Conservation (phyloP, 1,140 invertebrate species). For the Halesus radiatus region DNA sequence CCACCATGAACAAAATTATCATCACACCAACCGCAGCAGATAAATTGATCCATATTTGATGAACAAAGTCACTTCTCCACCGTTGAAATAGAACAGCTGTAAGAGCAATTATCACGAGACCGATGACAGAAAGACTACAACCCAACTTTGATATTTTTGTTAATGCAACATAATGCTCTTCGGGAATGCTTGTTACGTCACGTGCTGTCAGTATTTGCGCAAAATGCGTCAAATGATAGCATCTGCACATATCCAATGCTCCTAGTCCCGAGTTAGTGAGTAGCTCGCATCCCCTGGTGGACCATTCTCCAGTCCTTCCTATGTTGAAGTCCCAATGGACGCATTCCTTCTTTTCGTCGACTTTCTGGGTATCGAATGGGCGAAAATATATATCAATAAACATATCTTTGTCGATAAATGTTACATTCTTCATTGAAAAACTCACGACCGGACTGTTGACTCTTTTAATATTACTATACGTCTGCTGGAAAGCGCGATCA, state of each 20-base stretch:
- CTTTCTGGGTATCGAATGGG: conserved; percentile 57
- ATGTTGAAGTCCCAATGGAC: conserved; percentile 67
- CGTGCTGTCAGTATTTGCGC: conserved; percentile 64
- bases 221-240: conserved; percentile 69
- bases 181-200: conserved; percentile 58
- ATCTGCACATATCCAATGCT: conserved; percentile 65
- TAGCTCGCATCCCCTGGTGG: conserved; percentile 63
- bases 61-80: too few relatives aligned
- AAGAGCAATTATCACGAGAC: conserved; percentile 61
- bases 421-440: conserved; percentile 62
- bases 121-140: conserved; percentile 65
- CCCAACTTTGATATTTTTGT: conserved; percentile 65
- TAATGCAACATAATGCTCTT: conserved; percentile 59
- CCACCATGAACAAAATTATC: conserved; percentile 62
- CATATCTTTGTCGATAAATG: conserved; percentile 62
- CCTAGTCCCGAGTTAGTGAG: conserved; percentile 43
- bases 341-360: conserved; percentile 63
- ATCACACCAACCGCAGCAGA: conserved; percentile 64
- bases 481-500: conserved; percentile 61
- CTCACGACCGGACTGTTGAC: conserved; percentile 55
- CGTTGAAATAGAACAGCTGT: conserved; percentile 66
- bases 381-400: conserved; percentile 64
- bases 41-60: conserved; percentile 67
- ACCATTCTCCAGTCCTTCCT: conserved; percentile 62
- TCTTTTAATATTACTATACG: conserved; percentile 52